Base-by-base conservation (phyloP, 2,888 invertebrate genomes). In the Troides helena region DNA sequence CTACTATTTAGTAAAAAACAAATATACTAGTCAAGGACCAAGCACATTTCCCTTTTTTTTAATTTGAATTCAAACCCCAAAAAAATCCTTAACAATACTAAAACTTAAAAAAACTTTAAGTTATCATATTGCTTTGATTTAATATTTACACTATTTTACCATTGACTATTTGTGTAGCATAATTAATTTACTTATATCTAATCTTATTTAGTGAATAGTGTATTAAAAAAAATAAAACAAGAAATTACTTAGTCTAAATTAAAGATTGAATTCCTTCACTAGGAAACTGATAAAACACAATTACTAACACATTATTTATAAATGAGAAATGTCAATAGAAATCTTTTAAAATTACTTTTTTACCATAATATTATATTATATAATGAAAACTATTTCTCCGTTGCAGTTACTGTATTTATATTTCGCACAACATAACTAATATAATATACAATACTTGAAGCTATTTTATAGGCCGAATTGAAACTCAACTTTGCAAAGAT, bases 401-500 rank as follows among this genome's bases (percentile, higher is more conserved):
- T 53, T 53, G 53, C 8, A 53, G 8, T 53, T 53, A 53, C n/a
- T 53, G 53, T n/a, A 53, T 7, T n/a, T 18, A 53, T 7, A 18
- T 53, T 46, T 46, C 46, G 12, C 46, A 46, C 14, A 46, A 53
- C 18, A n/a, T n/a, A 53, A 18, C 18, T 53, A n/a, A 12, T 53
- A n/a, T 7, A 46, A 18, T 50, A 17, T 53, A n/a, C n/a, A n/a
- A 53, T 53, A 53, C n/a, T 53, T 53, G 53, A 14, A 70, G 56
- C 67, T 70, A 70, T 70, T 64, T 64, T 62, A 46, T 69, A 72
- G 67, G 67, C 69, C 67, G 60, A 65, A 50, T 60, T 60, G 63
- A 64, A 69, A 60, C 60, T 61, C 39, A 53, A 53, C 7, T 53
- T 53, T 2, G 6, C 18, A 53, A 53, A 5, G 4, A n/a, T 53